Conservation (phyloP, 2,888 invertebrate species). For the Tipula vernalis region DNA sequence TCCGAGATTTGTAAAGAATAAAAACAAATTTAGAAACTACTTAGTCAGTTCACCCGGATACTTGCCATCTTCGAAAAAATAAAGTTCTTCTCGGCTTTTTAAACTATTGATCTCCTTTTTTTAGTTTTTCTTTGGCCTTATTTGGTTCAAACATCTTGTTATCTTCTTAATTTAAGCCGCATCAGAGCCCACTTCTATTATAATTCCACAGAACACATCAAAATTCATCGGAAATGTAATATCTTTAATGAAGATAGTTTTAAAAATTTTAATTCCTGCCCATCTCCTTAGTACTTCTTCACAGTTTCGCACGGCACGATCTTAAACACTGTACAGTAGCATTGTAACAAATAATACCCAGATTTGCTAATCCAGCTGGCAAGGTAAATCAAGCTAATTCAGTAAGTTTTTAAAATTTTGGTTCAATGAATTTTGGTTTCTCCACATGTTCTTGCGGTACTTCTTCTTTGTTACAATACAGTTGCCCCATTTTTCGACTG, state of each 20-base stretch:
- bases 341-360: constrained; percentile 97
- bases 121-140: constrained; percentile 36
- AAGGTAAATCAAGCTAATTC: constrained; percentile 57
- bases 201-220: constrained; percentile 90
- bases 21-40: not conserved
- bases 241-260: constrained; percentile 87
- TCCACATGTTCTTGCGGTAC: constrained; percentile 74
- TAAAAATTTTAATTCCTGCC: too few species aligned
- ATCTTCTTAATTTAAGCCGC: constrained; percentile 83
- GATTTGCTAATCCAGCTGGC: constrained; percentile 85
- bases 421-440: constrained; percentile 76
- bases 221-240: constrained; percentile 92
- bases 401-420: not conserved
- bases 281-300: constrained; percentile 45
- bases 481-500: constrained; percentile 75
- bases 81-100: constrained; percentile 38
- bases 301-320: constrained; percentile 78
- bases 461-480: constrained; percentile 79
- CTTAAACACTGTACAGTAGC: constrained; percentile 93
- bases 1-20: constrained; percentile 56
- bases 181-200: constrained; percentile 76
- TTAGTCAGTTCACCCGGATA: too few species aligned
- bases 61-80: constrained; percentile 45
- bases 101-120: constrained; percentile 24
- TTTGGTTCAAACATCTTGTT: constrained; percentile 43